Conservation (phyloP, 2,888 invertebrate species). For the Andrena haemorrhoa region DNA sequence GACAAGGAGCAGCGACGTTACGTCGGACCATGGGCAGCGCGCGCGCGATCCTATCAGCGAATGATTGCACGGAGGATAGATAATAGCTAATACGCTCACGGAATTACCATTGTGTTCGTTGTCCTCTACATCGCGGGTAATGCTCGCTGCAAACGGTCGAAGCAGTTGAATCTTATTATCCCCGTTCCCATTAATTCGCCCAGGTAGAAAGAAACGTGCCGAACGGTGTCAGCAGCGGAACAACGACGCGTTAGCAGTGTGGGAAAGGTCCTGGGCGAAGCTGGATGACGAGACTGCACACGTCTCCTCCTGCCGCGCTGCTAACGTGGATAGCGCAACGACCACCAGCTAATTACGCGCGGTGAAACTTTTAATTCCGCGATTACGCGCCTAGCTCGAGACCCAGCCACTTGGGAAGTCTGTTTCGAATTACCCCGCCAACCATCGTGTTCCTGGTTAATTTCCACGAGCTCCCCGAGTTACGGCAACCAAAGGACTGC, state of each 20-base stretch:
- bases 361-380: conserved; percentile 64
- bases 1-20: conserved; percentile 2
- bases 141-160: background rate
- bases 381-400: conserved; percentile 44
- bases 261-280: conserved; percentile 63
- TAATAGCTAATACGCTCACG: conserved; percentile 31
- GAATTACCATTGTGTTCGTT: conserved; percentile 27
- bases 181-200: conserved; percentile 49
- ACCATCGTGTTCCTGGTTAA: conserved; percentile 11
- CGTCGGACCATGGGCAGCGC: background rate
- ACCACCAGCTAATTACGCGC: conserved; percentile 56
- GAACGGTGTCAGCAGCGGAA: conserved; percentile 25
- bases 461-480: background rate
- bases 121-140: conserved; percentile 14
- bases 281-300: conserved; percentile 52
- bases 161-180: conserved; percentile 31
- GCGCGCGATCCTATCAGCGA: conserved; percentile 11
- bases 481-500: background rate
- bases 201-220: conserved; percentile 31
- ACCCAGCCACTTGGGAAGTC: conserved; percentile 30
- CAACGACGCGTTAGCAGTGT: conserved; percentile 60
- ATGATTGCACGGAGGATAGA: conserved; percentile 16
- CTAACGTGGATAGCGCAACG: conserved; percentile 36
- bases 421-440: conserved; percentile 20
- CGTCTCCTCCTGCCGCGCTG: conserved; percentile 45